Evolutionary conservation across 2,797 vertebrate genomes (phyloP), one percentile per base, ranked within the genome.

Genomic region (Lutjanus argentimaculatus): DNA sequence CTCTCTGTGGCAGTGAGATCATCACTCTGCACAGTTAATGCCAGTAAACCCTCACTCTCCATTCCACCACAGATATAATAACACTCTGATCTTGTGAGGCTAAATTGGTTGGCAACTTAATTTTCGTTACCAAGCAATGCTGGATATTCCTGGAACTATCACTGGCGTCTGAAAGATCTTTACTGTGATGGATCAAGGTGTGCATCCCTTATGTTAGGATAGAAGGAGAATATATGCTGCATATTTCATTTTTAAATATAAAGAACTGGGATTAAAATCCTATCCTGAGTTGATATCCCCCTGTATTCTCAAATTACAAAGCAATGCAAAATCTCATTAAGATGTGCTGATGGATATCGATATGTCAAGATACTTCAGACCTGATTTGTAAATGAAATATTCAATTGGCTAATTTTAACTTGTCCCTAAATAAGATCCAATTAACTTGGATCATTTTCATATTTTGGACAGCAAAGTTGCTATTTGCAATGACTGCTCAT

Each of bases 81-180:
- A 40, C 8, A 15, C 72, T 68, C 67, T 63, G 52, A 43, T 69
- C n/a, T 53, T 51, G 36, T 56, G 36, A 55, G 42, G 59, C 14
- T n/a, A 62, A 53, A 74, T 52, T 61, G 25, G 65, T 46, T 36
- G 8, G 49, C 21, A 70, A 67, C 48, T 58, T 68, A 45, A 62
- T 64, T 73, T 72, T 43, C 58, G 80, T 81, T 79, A 75, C 75
- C 52, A 84, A 67, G 78, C 79, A 77, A 84, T 80, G 72, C 9
- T 66, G 66, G 25, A 64, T 82, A 21, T 73, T 79, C 49, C 42
- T 64, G 67, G 13, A 75, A 55, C 30, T 79, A 70, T 83, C 65
- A 80, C n/a, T 48, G 59, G 58, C 25, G 25, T 6, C 42, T 46
- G 21, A 52, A 13, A 66, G 42, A 46, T 17, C 19, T 40, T 42